Evolutionary conservation across 2,888 invertebrate species (phyloP).

Genomic region (Tolmerus cingulatus): DNA sequence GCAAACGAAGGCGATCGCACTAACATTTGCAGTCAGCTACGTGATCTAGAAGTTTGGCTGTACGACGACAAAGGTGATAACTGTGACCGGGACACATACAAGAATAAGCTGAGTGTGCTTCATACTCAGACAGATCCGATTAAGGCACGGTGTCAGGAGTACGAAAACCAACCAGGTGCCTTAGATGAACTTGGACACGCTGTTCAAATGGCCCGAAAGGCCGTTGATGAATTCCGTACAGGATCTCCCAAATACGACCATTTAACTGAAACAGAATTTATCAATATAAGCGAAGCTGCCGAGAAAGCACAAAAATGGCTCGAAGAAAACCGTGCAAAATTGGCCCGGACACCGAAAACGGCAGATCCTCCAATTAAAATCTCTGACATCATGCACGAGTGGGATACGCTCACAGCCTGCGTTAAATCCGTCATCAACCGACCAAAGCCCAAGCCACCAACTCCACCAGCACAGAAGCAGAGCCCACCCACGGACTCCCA

Average conservation of each 20-base stretch:
- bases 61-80: slow-evolving; percentile 96
- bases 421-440: slow-evolving; percentile 85
- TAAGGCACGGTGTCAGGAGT: slow-evolving; percentile 82
- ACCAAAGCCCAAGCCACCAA: slow-evolving; percentile 84
- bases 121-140: slow-evolving; percentile 89
- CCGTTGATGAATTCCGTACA: slow-evolving; percentile 74
- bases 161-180: slow-evolving; percentile 78
- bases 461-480: slow-evolving; percentile 65
- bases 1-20: slow-evolving; percentile 76
- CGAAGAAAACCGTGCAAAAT: slow-evolving; percentile 75
- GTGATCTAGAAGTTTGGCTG: slow-evolving; percentile 93
- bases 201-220: slow-evolving; percentile 83
- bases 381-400: slow-evolving; percentile 80
- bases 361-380: slow-evolving; percentile 79
- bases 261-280: slow-evolving; percentile 81
- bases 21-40: slow-evolving; percentile 72
- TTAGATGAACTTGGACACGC: slow-evolving; percentile 82
- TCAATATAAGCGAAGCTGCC: slow-evolving; percentile 75
- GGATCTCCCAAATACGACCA: slow-evolving; percentile 82
- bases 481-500: neutral
- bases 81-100: slow-evolving; percentile 77
- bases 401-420: slow-evolving; percentile 66
- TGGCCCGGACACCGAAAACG: slow-evolving; percentile 72
- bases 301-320: slow-evolving; percentile 83
- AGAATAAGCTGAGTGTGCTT: slow-evolving; percentile 69